Evolutionary conservation across 30 jellyfish, hydroid and myxozoan genomes (phyloP).

Genomic region (Haliclystus octoradiatus): DNA sequence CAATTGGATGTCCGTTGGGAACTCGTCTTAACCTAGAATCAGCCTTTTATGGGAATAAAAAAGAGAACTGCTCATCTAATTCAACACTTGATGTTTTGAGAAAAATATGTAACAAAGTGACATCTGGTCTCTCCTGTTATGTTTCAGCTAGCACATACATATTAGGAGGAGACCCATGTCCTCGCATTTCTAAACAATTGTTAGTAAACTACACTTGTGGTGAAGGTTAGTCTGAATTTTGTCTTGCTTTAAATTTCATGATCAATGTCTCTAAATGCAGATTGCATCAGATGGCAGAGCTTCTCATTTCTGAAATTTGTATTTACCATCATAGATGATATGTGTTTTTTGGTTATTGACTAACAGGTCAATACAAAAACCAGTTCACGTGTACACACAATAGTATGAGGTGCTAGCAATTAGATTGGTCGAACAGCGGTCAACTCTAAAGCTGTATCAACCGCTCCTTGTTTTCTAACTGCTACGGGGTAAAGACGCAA

Average conservation of each 20-base stretch:
- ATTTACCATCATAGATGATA: no score
- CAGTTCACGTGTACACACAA: no score
- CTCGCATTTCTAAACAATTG: slow-evolving; percentile 27
- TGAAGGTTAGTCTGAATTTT: slow-evolving; percentile 20
- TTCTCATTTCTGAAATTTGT: no score
- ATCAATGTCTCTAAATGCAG: no score
- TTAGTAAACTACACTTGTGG: slow-evolving; percentile 51
- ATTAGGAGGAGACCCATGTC: slow-evolving; percentile 5
- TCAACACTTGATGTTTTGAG: neutral
- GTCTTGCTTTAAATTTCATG: neutral
- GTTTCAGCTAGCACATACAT: slow-evolving; percentile 17
- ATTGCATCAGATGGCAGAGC: no score
- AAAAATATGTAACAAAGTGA: slow-evolving; percentile 5
- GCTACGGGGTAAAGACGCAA: no score
- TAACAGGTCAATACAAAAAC: no score
- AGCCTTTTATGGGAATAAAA: slow-evolving; percentile 44
- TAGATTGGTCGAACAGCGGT: no score
- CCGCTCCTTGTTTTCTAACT: no score
- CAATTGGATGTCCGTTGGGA: slow-evolving; percentile 70
- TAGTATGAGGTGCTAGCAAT: no score
- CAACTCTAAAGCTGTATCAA: no score
- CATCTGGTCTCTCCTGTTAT: slow-evolving; percentile 10
- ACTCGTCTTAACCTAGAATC: slow-evolving; percentile 19
- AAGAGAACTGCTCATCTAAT: slow-evolving; percentile 3
- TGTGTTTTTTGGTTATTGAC: no score